phyloP scores from a whole-genome alignment of 1,140 invertebrate genomes.

The Neodiprion pinetum region DNA sequence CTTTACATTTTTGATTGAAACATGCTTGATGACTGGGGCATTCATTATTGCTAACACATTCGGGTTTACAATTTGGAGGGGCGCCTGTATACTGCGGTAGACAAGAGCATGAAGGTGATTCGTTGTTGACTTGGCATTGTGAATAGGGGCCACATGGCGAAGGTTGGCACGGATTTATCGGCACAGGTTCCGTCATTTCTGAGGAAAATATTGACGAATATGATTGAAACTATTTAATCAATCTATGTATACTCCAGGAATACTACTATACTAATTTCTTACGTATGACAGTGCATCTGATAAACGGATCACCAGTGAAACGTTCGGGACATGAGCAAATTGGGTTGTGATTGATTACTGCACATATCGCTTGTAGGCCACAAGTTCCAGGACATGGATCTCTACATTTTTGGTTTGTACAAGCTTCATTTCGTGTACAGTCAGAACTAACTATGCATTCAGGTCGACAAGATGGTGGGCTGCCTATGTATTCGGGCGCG shows the following conservation, averaged over 20 bases:
- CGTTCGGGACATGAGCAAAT: conserved; percentile 64
- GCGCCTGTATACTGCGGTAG: conserved; percentile 52
- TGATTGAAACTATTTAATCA: conserved; percentile 14
- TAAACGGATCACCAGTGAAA: conserved; percentile 67
- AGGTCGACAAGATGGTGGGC: conserved; percentile 63
- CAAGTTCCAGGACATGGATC: conserved; percentile 71
- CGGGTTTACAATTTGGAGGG: conserved; percentile 61
- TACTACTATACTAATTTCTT: conserved; percentile 32
- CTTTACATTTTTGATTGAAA: conserved; percentile 54
- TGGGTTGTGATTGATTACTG: conserved; percentile 66
- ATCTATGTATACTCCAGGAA: conserved; percentile 22
- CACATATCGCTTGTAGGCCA: conserved; percentile 67
- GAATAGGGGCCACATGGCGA: conserved; percentile 66
- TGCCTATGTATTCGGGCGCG: conserved; percentile 63
- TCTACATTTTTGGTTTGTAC: conserved; percentile 65
- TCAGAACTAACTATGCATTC: conserved; percentile 67
- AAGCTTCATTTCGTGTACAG: conserved; percentile 65
- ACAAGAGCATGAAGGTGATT: conserved; percentile 54
- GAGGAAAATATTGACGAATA: conserved; percentile 25
- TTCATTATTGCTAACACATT: conserved; percentile 56
- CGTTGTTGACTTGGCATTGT: conserved; percentile 58
- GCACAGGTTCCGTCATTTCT: conserved; percentile 37
- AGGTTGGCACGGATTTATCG: conserved; percentile 54
- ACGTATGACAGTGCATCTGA: conserved; percentile 59
- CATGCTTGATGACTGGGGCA: conserved; percentile 54